Evolutionary conservation across 2,797 vertebrate genomes (phyloP), one percentile per base, ranked within the genome.

Genomic region (Thaleichthys pacificus): DNA sequence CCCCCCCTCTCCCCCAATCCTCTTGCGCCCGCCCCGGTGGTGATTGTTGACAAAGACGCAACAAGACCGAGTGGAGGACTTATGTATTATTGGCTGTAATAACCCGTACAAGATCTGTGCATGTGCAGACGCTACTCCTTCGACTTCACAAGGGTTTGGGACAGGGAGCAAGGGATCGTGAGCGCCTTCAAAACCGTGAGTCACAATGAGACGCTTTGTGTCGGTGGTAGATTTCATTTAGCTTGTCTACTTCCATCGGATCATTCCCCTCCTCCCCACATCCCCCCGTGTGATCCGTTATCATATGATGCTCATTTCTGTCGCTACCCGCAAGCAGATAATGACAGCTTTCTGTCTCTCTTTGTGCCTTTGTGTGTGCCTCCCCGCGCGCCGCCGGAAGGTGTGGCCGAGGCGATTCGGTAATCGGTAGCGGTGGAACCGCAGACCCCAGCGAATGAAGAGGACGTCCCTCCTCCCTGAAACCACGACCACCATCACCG

Each of bases 31-130:
- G 83, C 84, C 87, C 85, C 85, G 85, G 87, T 89, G 79, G 82
- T 84, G 86, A 90, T 88, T 92, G 91, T 93, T 92, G 93, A 94
- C 93, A 94, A 94, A 94, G 93, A 91, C 89, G 81, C 85, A 35
- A 84, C 73, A 76, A 88, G 83, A 86, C 87, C 77, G 80, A 87
- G 80, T 66, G 54, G 68, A 77, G 76, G 69, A 84, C 66, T 70
- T 75, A 26, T 22, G 21, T 30, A 64, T 47, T 47, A 47, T 47
- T 14, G 79, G 35, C 78, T 68, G 76, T 74, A 85, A 75, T 82
- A 80, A 84, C 51, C 51, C 51, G 51, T 19, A 17, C 80, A 72
- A 38, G 24, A 73, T 32, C 73, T 66, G 57, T 17, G 69, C 74
- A 80, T 14, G 17, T 68, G 72, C 24, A 8, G 63, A 70, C 72